Evolutionary conservation across 1,140 invertebrate species (phyloP), one percentile per base, ranked within the genome.

Genomic region (Globodera rostochiensis): DNA sequence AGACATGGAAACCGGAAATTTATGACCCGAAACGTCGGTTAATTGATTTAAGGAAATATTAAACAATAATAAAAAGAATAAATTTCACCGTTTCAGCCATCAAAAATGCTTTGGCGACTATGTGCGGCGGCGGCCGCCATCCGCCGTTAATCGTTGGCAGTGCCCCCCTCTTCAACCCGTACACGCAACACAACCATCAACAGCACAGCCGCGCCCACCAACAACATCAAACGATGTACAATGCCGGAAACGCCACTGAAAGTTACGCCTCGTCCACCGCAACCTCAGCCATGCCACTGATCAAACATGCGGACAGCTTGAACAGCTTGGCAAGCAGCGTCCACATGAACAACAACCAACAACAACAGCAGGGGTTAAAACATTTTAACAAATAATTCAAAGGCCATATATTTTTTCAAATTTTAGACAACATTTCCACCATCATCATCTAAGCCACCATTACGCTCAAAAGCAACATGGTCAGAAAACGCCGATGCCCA

Each of bases 231-330:
- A 19, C 19, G 57, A 19, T 64, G 57, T 64, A 19, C 57, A n/a
- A n/a, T 15, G 57, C 11, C 57, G 57, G 57, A 11, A 64, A 11
- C 69, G 19, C n/a, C 46, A 47, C 69, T n/a, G 69, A 47, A 3
- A 71, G 76, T 67, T 78, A 60, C 66, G 64, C 76, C 21, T 78
- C 76, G 13, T 78, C 76, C 66, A 78, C 21, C 46, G 64, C 74
- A 15, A 19, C 50, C 3, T 76, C 74, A 47, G 66, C 46, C 46
- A 76, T 78, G 4, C 76, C 76, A 36, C 49, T 78, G 70, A 78
- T 76, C n/a, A 15, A 15, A 11, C 25, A 78, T 21, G 25, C 76
- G 70, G 64, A 49, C 49, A 78, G 76, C 11, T 36, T 78, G 64
- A 78, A 36, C 64, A 78, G 64, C 49, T 46, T 78, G 69, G n/a